Evolutionary conservation across 2,797 vertebrate genomes (phyloP).

Genomic region (Parauchenoglanis punctatus): DNA sequence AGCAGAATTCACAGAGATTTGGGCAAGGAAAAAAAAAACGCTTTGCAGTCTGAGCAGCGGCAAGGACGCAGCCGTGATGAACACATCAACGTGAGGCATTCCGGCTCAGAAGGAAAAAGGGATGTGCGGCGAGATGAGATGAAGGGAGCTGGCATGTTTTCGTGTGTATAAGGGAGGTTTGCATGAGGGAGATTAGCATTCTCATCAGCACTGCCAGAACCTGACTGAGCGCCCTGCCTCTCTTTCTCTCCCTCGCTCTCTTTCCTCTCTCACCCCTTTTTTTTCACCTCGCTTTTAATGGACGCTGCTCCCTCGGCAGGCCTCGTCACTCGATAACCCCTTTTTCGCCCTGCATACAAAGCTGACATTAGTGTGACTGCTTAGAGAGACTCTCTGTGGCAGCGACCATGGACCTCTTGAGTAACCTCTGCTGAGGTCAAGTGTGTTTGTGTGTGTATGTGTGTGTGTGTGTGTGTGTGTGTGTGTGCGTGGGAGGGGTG

Average conservation of each 20-base stretch:
- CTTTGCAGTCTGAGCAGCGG: slow-evolving; percentile 9
- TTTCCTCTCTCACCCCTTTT: slow-evolving; percentile 44
- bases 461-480: neutral
- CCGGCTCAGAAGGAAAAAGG: slow-evolving; percentile 54
- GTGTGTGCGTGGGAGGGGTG: neutral
- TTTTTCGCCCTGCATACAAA: slow-evolving; percentile 52
- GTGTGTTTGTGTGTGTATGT: neutral
- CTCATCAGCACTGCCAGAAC: slow-evolving; percentile 70
- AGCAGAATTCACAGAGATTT: slow-evolving; percentile 41
- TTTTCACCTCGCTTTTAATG: slow-evolving; percentile 59
- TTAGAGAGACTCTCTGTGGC: slow-evolving; percentile 41
- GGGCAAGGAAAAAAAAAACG: slow-evolving; percentile 1
- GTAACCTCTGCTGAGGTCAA: slow-evolving; percentile 27
- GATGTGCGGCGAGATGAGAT: slow-evolving; percentile 51
- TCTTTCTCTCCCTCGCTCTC: slow-evolving; percentile 6
- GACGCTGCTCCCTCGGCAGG: slow-evolving; percentile 58
- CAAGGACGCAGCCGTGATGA: slow-evolving; percentile 65
- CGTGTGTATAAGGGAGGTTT: slow-evolving; percentile 40
- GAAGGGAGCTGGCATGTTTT: slow-evolving; percentile 46
- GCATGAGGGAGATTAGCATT: slow-evolving; percentile 72
- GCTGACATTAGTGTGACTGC: slow-evolving; percentile 58
- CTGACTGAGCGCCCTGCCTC: slow-evolving; percentile 62
- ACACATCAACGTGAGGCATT: slow-evolving; percentile 67
- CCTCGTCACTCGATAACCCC: slow-evolving; percentile 55
- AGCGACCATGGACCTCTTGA: slow-evolving; percentile 37